Percentiles rank a stretch among this genome's conserved stretches.
Conservation (phyloP, 2,797 vertebrate species). For the Sebastes kiyomatsui region DNA sequence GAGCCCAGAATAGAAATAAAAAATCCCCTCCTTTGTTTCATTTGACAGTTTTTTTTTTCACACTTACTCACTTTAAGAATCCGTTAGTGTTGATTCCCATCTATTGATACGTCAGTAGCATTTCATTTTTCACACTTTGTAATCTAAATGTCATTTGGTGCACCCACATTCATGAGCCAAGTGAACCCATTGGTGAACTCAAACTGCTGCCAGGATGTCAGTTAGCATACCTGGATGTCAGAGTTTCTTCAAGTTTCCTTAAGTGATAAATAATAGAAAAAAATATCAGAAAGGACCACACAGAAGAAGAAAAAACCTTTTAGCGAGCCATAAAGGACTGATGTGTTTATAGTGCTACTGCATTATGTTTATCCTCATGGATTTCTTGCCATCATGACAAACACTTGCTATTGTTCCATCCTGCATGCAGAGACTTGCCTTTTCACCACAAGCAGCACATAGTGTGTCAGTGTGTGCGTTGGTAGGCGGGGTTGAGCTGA, state of each 20-base stretch:
- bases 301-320: background rate
- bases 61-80: constrained; percentile 2
- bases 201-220: constrained; percentile 9
- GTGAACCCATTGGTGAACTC: background rate
- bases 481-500: constrained; percentile 1
- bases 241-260: background rate
- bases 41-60: background rate
- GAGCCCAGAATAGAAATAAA: background rate
- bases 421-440: constrained; percentile 43
- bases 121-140: background rate
- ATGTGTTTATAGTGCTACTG: background rate
- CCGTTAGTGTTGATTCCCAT: constrained; percentile 1
- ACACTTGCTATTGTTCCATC: constrained; percentile 44
- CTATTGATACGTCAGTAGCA: background rate
- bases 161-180: background rate
- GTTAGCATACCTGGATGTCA: background rate
- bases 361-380: constrained; percentile 51
- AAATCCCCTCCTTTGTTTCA: background rate
- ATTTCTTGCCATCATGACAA: constrained; percentile 47
- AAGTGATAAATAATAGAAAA: background rate
- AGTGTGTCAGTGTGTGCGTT: background rate
- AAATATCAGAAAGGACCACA: background rate
- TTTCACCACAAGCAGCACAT: background rate
- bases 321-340: background rate
- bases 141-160: background rate